Base-by-base conservation (phyloP, 2,888 invertebrate species). In the Epirrita christyi region DNA sequence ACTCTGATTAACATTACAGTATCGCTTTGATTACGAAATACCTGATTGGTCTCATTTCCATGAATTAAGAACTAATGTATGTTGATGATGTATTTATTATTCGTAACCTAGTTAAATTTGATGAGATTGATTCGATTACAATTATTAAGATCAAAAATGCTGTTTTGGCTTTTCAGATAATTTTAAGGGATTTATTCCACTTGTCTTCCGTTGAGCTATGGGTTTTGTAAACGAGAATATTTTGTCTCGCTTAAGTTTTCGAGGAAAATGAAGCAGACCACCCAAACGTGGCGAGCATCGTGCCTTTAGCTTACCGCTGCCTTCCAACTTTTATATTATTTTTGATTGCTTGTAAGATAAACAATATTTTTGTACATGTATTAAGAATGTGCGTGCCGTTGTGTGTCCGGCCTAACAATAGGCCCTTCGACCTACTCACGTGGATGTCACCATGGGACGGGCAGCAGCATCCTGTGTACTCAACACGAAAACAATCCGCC, bases 41-140 rank as follows among this genome's bases (percentile, higher is more conserved):
- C 42, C 29, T 52, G 50, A 63, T 61, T 57, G 51, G 59, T 38
- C 21, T 43, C 14, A 54, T 64, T 60, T 48, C 36, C 51, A 49
- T 48, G 36, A 38, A 40, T 56, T 42, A 51, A 9, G n/a, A 32
- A 34, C n/a, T 13, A 43, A 13, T 46, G 15, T 28, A 38, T 14
- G 14, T 29, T 46, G 13, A 40, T 46, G 48, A 28, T 11, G 14
- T 13, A 15, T 21, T 10, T 13, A 40, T 36, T 55, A 45, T 44
- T 49, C 32, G 38, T 0, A 47, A 14, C 2, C 11, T 27, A 32
- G 13, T 14, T 15, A 41, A 21, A 21, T 21, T 4, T 21, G 21
- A n/a, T 27, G 36, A 21, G 41, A 21, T 28, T 46, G 10, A 36
- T 50, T 56, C n/a, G 29, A 36, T 15, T 9, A n/a, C n/a, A n/a